Percentiles rank a stretch among this genome's conserved stretches.
phyloP scores from a whole-genome alignment of 2,888 invertebrate species.

The Drosophila cracens region DNA sequence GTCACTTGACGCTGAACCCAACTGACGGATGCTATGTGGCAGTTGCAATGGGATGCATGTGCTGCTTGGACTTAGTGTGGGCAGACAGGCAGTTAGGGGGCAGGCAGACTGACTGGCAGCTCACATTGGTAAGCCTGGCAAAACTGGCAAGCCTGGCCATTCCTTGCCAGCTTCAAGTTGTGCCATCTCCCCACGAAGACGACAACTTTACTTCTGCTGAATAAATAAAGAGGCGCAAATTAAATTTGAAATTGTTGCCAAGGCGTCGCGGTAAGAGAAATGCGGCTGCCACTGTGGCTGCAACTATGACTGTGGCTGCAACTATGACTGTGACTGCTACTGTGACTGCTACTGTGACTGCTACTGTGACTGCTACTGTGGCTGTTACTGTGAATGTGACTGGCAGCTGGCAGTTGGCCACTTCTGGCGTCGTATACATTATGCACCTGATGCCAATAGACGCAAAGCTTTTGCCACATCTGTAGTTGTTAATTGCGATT shows the following conservation, averaged over 20 bases:
- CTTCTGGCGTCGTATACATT: constrained; percentile 21
- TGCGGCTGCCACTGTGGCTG: background rate
- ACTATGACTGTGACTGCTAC: background rate
- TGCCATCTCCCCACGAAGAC: constrained; percentile 34
- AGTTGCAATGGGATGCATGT: constrained; percentile 43
- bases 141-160: background rate
- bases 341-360: background rate
- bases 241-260: constrained; percentile 66
- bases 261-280: constrained; percentile 6
- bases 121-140: constrained; percentile 18
- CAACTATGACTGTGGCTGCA: background rate
- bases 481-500: constrained; percentile 33
- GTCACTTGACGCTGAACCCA: constrained; percentile 44
- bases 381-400: background rate
- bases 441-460: constrained; percentile 34
- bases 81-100: background rate
- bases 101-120: background rate
- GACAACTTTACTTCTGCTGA: constrained; percentile 47
- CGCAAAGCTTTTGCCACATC: constrained; percentile 14
- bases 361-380: background rate
- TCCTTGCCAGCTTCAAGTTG: background rate
- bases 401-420: background rate
- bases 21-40: constrained; percentile 34
- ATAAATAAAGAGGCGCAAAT: constrained; percentile 73
- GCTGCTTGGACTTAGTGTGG: constrained; percentile 25